Conservation (phyloP, 1,140 invertebrate genomes). For the Zaprionus camerounensis region DNA sequence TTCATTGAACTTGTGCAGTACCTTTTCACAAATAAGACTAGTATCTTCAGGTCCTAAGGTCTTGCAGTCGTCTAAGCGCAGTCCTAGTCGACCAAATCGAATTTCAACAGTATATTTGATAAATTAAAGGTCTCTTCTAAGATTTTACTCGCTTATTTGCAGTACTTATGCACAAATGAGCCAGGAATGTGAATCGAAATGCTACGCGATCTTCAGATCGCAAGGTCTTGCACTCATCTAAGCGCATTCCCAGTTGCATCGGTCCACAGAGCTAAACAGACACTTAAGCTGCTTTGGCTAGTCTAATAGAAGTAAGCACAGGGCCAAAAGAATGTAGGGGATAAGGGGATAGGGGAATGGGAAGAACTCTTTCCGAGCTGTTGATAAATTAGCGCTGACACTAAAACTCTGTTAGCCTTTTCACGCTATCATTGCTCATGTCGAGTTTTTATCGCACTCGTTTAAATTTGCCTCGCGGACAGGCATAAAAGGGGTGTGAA, state of each 20-base stretch:
- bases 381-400: conserved; percentile 78
- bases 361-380: not conserved
- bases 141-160: not conserved
- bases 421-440: conserved; percentile 71
- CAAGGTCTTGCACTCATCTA: not conserved
- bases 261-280: conserved; percentile 27
- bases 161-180: not conserved
- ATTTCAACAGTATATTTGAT: not conserved
- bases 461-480: conserved; percentile 44
- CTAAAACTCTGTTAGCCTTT: conserved; percentile 78
- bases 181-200: not conserved
- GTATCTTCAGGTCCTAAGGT: no score
- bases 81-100: conserved; percentile 5
- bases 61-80: no score
- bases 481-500: not conserved
- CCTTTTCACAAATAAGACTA: no score
- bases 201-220: not conserved
- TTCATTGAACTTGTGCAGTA: not conserved
- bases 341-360: not conserved
- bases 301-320: conserved; percentile 31
- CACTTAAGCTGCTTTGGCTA: conserved; percentile 51
- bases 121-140: not conserved
- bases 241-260: conserved; percentile 11
- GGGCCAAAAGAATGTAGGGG: not conserved
- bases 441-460: conserved; percentile 59